Evolutionary conservation across 1,140 invertebrate species (phyloP), one percentile per base, ranked within the genome.

Genomic region (Bursaphelenchus mucronatus): DNA sequence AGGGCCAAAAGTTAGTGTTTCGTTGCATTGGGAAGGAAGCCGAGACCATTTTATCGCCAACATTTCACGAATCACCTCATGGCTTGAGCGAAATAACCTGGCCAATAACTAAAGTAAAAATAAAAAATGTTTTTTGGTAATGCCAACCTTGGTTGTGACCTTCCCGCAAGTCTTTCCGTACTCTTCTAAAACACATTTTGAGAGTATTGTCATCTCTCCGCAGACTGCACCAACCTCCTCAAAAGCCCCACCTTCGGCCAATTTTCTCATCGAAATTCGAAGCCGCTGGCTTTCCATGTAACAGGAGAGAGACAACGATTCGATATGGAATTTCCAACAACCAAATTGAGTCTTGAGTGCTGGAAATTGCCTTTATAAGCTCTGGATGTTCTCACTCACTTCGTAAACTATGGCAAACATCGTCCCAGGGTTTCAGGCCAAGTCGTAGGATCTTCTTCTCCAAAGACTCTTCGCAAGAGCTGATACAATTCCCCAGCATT

Each of bases 281-380:
- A 66, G 41, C 0, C 46, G 15, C 8, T 66, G 64, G 13, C 63
- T 67, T 57, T 66, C 64, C 10, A 66, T n/a, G 50, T 68, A 55
- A 30, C 64, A 66, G 15, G 41, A 63, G 7, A 67, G 41, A 15
- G 15, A n/a, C 11, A 66, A 19, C n/a, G 64, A 52, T 15, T 66
- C 64, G 21, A 66, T 67, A 40, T 66, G 66, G 19, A 9, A 46
- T 49, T 67, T 66, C 64, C 64, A 66, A 15, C 64, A 66, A 13
- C 30, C 11, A 49, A 66, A 66, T 67, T 66, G 67, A 6, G 67
- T 49, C 9, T 21, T 43, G 15, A 66, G 41, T 11, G 40, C 64
- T 66, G 39, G 53, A 66, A 67, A 54, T 21, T 13, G 11, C 8
- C 6, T 41, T 2, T 4, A 8, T n/a, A 17, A 63, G 64, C 15